Percentiles rank a stretch among this genome's conserved stretches.
These are phyloP conservation scores for Reinhardtius hippoglossoides DNA, from an alignment of 2,113 vertebrate genomes.

Conservation along the genomic window DNA sequence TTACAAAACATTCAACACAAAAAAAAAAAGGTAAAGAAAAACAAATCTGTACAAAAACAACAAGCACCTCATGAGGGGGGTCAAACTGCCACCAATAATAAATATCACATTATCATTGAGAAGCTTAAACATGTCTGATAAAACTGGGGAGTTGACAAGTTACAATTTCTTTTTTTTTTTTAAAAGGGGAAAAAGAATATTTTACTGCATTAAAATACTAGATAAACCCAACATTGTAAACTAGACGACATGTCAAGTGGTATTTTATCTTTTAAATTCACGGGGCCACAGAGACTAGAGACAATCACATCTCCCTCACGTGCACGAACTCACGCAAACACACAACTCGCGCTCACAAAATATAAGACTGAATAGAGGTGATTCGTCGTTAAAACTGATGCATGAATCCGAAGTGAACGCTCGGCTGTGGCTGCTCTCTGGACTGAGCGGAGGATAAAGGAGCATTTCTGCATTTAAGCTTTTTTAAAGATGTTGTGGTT, in stretches of 20 bases:
- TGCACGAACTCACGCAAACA: conserved; percentile 28
- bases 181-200: conserved; percentile 36
- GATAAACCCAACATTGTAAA: conserved; percentile 66
- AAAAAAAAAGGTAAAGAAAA: conserved; percentile 47
- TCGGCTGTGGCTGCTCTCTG: conserved; percentile 46
- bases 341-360: conserved; percentile 22
- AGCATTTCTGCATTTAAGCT: conserved; percentile 19
- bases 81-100: conserved; percentile 64
- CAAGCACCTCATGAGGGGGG: conserved; percentile 54
- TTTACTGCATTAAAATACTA: conserved; percentile 68
- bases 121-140: conserved; percentile 57
- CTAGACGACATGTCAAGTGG: conserved; percentile 51
- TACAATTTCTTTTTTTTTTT: background rate
- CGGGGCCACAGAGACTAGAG: conserved; percentile 43
- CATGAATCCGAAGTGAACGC: conserved; percentile 35
- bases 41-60: conserved; percentile 64
- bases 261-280: conserved; percentile 33
- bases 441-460: conserved; percentile 34
- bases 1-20: conserved; percentile 71
- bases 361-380: conserved; percentile 51
- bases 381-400: conserved; percentile 44
- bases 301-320: conserved; percentile 38
- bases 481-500: conserved; percentile 16
- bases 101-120: conserved; percentile 67
- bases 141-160: conserved; percentile 55